Conservation (phyloP, 2,888 invertebrate genomes). For the Polydesmus complanatus region DNA sequence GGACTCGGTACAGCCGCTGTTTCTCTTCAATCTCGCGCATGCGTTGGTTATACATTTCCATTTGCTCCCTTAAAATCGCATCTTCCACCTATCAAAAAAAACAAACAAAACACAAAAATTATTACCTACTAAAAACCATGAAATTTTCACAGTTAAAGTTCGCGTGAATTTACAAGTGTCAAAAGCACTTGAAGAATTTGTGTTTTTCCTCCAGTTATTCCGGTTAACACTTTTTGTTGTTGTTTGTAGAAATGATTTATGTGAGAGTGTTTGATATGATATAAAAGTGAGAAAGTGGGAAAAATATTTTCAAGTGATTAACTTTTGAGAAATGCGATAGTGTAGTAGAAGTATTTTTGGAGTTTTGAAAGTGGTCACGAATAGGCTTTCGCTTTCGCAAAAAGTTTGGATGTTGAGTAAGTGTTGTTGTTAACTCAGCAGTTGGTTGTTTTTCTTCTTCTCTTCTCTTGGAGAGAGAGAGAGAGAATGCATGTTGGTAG, state of each 20-base stretch:
- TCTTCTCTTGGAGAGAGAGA: not conserved
- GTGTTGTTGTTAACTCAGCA: not conserved
- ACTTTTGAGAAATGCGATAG: no score
- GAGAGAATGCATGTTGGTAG: not conserved
- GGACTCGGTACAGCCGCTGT: conserved; percentile 61
- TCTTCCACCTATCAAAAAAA: conserved; percentile 32
- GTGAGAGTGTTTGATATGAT: no score
- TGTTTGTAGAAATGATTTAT: no score
- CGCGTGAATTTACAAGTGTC: no score
- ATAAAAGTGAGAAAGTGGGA: no score
- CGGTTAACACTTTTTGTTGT: no score
- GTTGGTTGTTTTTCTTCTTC: not conserved
- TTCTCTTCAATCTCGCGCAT: conserved; percentile 75
- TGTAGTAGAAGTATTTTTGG: no score
- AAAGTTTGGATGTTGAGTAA: not conserved
- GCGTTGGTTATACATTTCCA: conserved; percentile 81
- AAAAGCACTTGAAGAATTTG: no score
- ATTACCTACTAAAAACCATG: no score
- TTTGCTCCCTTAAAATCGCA: conserved; percentile 32
- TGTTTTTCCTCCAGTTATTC: no score
- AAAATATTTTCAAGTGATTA: no score
- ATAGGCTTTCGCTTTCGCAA: not conserved
- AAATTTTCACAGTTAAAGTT: no score
- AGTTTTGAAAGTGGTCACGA: not conserved
- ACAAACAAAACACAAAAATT: not conserved